These are phyloP conservation scores for Tolypeutes matacus DNA, from an alignment of 2,797 vertebrate species.

Conservation along the genomic window DNA sequence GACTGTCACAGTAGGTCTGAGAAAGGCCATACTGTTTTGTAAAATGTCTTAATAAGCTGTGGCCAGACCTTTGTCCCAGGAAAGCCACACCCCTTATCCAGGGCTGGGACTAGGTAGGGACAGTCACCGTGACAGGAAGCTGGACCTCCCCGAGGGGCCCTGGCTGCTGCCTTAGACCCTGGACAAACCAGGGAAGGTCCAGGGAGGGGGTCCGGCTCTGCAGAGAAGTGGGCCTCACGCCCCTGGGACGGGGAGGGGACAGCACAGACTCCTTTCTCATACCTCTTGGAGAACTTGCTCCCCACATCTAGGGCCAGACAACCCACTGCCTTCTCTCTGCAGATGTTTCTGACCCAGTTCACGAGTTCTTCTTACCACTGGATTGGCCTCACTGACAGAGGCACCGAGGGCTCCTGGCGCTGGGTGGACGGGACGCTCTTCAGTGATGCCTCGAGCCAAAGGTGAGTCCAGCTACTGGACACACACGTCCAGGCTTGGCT, in stretches of 20 bases:
- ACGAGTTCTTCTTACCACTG: slow-evolving; percentile 2
- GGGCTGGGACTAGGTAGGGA: not conserved
- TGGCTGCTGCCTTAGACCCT: not conserved
- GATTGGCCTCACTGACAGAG: slow-evolving; percentile 76
- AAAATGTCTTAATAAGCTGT: not conserved
- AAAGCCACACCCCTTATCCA: not conserved
- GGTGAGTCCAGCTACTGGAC: slow-evolving; percentile 51
- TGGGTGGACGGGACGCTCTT: slow-evolving; percentile 77
- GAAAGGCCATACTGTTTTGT: not conserved
- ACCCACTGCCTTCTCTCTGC: not conserved
- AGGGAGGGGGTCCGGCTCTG: not conserved
- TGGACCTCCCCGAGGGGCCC: not conserved
- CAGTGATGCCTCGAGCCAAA: rapidly evolving
- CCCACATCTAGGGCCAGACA: not conserved
- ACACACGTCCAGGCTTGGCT: not conserved
- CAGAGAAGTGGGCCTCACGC: not conserved
- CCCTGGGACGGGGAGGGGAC: not conserved
- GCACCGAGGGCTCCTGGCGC: slow-evolving; percentile 51
- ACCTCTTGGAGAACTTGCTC: too few species aligned
- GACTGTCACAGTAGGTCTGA: not conserved
- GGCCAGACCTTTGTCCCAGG: not conserved
- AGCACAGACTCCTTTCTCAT: not conserved
- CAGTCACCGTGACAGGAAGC: not conserved
- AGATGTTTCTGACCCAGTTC: slow-evolving; percentile 59
- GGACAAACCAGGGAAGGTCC: not conserved